Evolutionary conservation across 1,140 invertebrate species (phyloP), one percentile per base, ranked within the genome.

Genomic region (Hylyphantes graminicola): DNA sequence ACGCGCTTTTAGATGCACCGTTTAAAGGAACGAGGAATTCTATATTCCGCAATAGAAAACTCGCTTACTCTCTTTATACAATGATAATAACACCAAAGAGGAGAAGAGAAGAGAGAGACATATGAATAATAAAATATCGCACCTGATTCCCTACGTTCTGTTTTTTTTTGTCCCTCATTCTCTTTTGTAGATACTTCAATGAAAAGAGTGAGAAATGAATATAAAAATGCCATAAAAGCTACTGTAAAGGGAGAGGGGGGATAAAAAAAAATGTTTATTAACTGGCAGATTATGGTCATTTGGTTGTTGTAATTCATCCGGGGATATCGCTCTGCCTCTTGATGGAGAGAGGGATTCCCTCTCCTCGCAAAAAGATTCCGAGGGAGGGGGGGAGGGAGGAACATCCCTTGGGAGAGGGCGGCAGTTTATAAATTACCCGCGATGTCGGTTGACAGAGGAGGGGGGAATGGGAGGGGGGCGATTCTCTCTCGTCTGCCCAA

Each of bases 381-480:
- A 78, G 19, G 64, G 59, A 51, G 61, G 61, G 53, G 53, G 12
- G 74, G 70, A 54, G 17, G 19, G 80, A 17, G 55, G 21, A 50
- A 48, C 10, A 68, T 64, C 78, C 75, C 63, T 67, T 65, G 21
- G n/a, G 79, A 79, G 73, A 68, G 15, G 35, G 64, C 65, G 74
- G 61, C 82, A 84, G 80, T 86, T 86, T 86, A 86, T 86, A 86
- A 86, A 86, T 86, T 86, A 86, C 82, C 81, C 86, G 70, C 74
- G 80, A 81, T 83, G 73, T 77, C 21, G 75, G 80, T 76, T 70
- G 81, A 72, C 82, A 77, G 72, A 75, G 72, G 80, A 63, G 55
- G 68, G 74, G 35, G 15, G 74, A 75, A 68, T 70, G 81, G 64
- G 75, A 77, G 72, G 74, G 63, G 55, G 68, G 74, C 81, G 74